Evolutionary conservation across 2,113 vertebrate species (phyloP), one percentile per base, ranked within the genome.

Genomic region (Nibea albiflora): DNA sequence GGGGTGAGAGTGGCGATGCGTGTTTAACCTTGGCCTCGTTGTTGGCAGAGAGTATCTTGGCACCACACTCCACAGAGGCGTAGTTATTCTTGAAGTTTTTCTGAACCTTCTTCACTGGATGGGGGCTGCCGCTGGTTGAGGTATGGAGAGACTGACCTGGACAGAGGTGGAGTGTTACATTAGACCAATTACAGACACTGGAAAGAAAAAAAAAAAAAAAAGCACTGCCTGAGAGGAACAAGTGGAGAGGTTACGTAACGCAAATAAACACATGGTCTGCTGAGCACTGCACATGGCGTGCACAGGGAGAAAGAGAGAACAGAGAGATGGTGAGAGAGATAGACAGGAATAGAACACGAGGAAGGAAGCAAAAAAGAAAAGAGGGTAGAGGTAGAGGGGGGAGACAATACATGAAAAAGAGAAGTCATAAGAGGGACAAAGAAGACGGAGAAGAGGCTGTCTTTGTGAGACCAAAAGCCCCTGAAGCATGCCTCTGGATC

Each of bases 11-110:
- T 11, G 3, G 22, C 10, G 67, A 62, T 17, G 66, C 4, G 56
- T 31, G 61, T 77, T n/a, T 49, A 94, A 99, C 98, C 97, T 99
- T 99, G 88, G 98, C 98, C 89, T 99, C 98, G 7, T 93, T 97
- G 93, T 99, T 99, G 15, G 98, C 97, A 87, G 98, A 96, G 67
- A 99, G 93, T 85, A 99, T 99, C 95, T 99, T 99, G 90, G 98
- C 98, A 79, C 98, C 98, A 78, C 98, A 99, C 88, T 99, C 98
- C 14, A 99, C 98, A 65, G 98, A 99, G 17, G 98, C 98, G 28
- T 99, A 99, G 85, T 99, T 99, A 94, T 99, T 96, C 90, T 96
- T 99, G 88, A 99, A 97, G 83, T 98, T 99, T 92, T 99, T 99
- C 93, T 97, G 97, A 80, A 98, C 96, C 85, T 99, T 99, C 92